Percentiles rank a stretch among this genome's conserved stretches.
These are phyloP conservation scores for Apotomis betuletana DNA, from an alignment of 2,888 invertebrate species.

Conservation along the genomic window DNA sequence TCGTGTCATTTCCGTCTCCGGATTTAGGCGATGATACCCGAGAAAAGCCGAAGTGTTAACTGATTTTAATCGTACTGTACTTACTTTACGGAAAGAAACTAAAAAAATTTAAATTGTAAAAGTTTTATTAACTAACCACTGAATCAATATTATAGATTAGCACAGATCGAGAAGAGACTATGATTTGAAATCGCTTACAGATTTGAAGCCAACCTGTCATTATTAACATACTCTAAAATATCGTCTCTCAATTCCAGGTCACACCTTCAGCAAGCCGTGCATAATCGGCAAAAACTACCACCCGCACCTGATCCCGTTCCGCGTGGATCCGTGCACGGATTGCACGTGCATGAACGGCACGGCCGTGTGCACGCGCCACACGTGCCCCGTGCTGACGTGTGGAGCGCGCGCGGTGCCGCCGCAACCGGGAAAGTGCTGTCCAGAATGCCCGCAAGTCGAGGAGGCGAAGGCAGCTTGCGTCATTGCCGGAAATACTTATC, in stretches of 20 bases:
- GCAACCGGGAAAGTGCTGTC: conserved; percentile 88
- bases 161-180: too few species aligned
- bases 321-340: conserved; percentile 90
- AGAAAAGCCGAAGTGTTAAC: too few species aligned
- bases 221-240: too few species aligned
- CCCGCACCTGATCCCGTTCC: conserved; percentile 85
- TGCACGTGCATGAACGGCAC: conserved; percentile 93
- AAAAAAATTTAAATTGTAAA: too few species aligned
- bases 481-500: conserved; percentile 86
- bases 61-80: too few species aligned
- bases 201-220: too few species aligned
- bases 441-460: conserved; percentile 88
- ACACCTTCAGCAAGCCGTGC: conserved; percentile 81
- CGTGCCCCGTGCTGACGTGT: conserved; percentile 95
- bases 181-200: too few species aligned
- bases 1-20: too few species aligned
- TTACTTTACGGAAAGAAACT: too few species aligned
- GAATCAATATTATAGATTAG: too few species aligned
- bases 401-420: conserved; percentile 89
- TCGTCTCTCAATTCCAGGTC: conserved; percentile 64
- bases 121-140: too few species aligned
- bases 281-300: conserved; percentile 88
- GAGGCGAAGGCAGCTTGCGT: conserved; percentile 88
- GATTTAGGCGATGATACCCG: too few species aligned
- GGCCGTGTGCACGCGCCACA: conserved; percentile 89